Percentiles rank a stretch among this genome's conserved stretches.
Evolutionary conservation across 2,113 vertebrate species (phyloP).

Genomic region (Seriola aureovittata): DNA sequence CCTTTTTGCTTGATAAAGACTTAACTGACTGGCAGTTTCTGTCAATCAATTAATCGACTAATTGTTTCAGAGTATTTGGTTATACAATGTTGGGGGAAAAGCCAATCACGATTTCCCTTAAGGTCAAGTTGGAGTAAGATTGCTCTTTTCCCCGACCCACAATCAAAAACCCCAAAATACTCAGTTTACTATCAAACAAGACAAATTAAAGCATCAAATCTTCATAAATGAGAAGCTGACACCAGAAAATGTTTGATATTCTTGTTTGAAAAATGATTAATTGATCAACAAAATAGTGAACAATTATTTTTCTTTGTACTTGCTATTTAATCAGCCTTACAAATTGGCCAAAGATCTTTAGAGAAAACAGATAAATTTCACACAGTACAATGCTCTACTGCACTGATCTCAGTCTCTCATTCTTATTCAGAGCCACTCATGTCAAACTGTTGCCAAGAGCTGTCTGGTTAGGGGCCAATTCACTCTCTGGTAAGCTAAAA

Average conservation of each 20-base stretch:
- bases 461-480: constrained; percentile 31
- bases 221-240: not conserved
- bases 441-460: constrained; percentile 37
- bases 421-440: constrained; percentile 55
- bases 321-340: not conserved
- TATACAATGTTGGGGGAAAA: not conserved
- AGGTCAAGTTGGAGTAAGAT: not conserved
- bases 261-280: not conserved
- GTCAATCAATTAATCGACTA: too few relatives aligned
- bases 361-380: constrained; percentile 5
- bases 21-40: too few relatives aligned
- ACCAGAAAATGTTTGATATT: not conserved
- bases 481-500: constrained; percentile 27
- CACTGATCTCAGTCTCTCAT: constrained; percentile 34
- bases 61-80: too few relatives aligned
- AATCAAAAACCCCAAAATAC: not conserved
- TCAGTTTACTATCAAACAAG: not conserved
- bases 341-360: not conserved
- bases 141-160: not conserved
- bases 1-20: too few relatives aligned
- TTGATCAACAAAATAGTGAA: not conserved
- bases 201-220: not conserved
- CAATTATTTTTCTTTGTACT: not conserved
- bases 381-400: not conserved
- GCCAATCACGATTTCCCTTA: not conserved